Percentiles rank a stretch among this genome's conserved stretches.
phyloP scores from a whole-genome alignment of 2,113 vertebrate species.

The Gallinago paraguaiae region DNA sequence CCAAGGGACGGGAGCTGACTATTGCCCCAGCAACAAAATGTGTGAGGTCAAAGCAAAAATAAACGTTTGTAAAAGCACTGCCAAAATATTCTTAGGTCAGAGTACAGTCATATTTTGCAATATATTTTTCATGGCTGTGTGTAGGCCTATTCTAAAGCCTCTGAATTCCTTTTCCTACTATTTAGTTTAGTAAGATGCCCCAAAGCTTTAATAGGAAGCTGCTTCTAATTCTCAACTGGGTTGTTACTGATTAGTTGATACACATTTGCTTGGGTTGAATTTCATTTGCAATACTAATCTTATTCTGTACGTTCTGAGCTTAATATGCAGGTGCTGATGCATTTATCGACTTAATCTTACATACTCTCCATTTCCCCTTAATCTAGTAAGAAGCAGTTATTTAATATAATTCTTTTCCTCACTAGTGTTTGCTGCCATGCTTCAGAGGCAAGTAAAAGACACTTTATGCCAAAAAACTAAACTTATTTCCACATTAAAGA shows the following conservation, averaged over 20 bases:
- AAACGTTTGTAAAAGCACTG: not conserved
- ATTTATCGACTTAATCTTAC: not conserved
- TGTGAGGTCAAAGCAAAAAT: not conserved
- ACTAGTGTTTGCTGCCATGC: not conserved
- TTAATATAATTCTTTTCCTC: not conserved
- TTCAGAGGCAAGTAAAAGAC: not conserved
- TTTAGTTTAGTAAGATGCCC: not conserved
- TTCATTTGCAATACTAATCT: not conserved
- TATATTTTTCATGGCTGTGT: not conserved
- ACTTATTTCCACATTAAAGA: not conserved
- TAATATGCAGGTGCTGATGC: not conserved
- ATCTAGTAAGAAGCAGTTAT: not conserved
- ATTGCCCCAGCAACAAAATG: not conserved
- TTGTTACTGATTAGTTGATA: not conserved
- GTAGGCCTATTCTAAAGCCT: not conserved
- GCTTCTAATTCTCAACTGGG: not conserved
- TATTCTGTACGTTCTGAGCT: not conserved
- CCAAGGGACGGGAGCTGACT: rapidly evolving
- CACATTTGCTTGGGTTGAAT: not conserved
- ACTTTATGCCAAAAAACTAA: not conserved
- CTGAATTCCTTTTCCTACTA: not conserved
- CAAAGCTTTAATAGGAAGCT: not conserved
- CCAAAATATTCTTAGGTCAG: not conserved
- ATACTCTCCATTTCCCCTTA: not conserved
- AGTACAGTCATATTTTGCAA: not conserved